Conservation (phyloP, 2,113 vertebrate species). For the Burhinus bistriatus region DNA sequence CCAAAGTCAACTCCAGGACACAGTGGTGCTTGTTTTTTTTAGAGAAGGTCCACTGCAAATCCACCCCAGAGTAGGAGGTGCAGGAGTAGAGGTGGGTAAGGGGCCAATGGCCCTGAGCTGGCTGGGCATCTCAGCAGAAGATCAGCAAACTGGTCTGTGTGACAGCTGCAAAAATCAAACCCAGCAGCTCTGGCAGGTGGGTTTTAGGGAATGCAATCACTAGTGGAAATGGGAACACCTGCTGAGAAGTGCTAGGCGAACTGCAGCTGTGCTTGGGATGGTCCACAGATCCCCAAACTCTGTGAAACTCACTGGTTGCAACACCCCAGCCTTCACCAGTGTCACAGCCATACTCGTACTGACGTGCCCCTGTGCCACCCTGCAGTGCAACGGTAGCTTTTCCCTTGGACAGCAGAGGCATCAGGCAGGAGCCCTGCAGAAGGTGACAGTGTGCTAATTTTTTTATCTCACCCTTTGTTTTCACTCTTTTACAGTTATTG, state of each 20-base stretch:
- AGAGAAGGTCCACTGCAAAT: background rate
- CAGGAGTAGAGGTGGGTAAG: background rate
- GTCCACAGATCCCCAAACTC: background rate
- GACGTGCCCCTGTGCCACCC: accelerated
- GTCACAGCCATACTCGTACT: background rate
- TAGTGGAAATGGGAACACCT: background rate
- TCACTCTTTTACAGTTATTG: background rate
- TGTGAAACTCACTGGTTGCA: background rate
- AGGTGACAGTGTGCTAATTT: background rate
- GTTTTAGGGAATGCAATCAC: background rate
- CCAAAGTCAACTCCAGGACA: background rate
- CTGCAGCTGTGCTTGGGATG: background rate
- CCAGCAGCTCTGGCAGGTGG: background rate
- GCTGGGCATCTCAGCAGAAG: background rate
- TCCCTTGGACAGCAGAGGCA: background rate
- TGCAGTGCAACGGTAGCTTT: background rate
- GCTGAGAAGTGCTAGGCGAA: background rate
- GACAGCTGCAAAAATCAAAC: background rate
- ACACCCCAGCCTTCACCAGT: background rate
- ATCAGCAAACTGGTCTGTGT: background rate
- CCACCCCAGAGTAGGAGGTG: background rate
- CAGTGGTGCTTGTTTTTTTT: background rate
- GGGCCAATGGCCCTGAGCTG: background rate
- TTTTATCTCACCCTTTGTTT: background rate
- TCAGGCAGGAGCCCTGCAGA: background rate